Evolutionary conservation across 2,888 invertebrate genomes (phyloP), one percentile per base, ranked within the genome.

Genomic region (Danaus chrysippus): DNA sequence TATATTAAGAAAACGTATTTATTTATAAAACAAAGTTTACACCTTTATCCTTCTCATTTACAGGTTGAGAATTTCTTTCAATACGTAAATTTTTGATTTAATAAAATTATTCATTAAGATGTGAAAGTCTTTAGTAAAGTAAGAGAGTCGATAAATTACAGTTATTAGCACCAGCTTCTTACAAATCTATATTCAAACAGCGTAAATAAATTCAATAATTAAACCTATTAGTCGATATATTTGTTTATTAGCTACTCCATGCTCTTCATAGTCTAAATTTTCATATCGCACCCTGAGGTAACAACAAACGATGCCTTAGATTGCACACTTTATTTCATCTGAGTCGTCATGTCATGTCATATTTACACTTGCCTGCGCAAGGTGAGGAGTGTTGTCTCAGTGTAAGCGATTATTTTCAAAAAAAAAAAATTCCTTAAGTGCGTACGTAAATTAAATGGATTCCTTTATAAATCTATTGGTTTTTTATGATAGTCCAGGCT

Each of bases 291-390:
- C 76, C 75, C 65, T 63, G 73, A 78, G 76, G 75, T 77, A 79
- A 75, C 76, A 79, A 81, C 86, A 84, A 86, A 84, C 76, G 82
- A 78, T 76, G 81, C 75, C 79, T 81, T 74, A 77, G 81, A 86
- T 87, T 86, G 84, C 81, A 82, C 82, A 83, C 83, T 85, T 87
- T 86, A 85, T 86, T 85, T 84, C 84, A 81, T 81, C 82, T 78
- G 73, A 79, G 82, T 84, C 82, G 79, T 83, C 83, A 83, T 81
- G 82, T 83, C 84, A 84, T 85, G 82, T 85, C 83, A 84, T 86
- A 86, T 87, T 87, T 84, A 87, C 82, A 82, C 81, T 76, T 76
- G 68, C 73, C 74, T 73, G 75, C 73, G 76, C 72, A 75, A 81
- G 75, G 78, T 78, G 77, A 74, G 62, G 58, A 64, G 74, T 69